Evolutionary conservation across 2,113 vertebrate genomes (phyloP), one percentile per base, ranked within the genome.

Genomic region (Sterrhoptilus dennistouni): DNA sequence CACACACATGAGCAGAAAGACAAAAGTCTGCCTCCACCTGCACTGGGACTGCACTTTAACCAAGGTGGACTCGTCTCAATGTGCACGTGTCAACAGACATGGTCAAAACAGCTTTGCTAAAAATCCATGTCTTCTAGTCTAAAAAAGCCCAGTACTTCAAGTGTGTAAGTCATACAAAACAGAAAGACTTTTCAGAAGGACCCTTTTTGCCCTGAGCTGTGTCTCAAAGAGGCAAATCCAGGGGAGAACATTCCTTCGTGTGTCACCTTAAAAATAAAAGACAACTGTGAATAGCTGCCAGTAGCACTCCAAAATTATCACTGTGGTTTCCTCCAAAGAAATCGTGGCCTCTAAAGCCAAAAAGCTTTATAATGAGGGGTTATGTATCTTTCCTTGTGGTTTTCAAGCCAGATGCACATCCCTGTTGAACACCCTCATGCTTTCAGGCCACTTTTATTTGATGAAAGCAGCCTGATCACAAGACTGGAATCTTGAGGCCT

Each of bases 391-490:
- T 60, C 42, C 49, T 89, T 64, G 53, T 23, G 8, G 20, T 36
- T 92, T 91, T n/a, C 77, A 54, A 93, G 49, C 24, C 52, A n/a
- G 35, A 60, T 60, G 25, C 5, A 11, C 56, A 36, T 35, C 33
- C 52, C 9, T 5, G 8, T 28, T 63, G 36, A 68, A 77, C 5
- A 16, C 21, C 4, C 28, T 53, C 8, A 8, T 12, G 33, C 35
- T 78, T 92, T 70, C 36, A 57, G 71, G 54, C 45, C 50, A 27
- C 23, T 91, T 93, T 82, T 29, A 27, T 72, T 77, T 70, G 63
- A 82, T 47, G 61, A 92, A 92, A 93, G 60, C 54, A 71, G 19
- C 23, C 52, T 61, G 40, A 87, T 76, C 81, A 85, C 59, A 87
- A 61, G 87, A 77, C 42, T 76, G 59, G 66, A 66, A 88, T 77